Evolutionary conservation across 1,140 invertebrate genomes (phyloP).

Genomic region (Nymphalis io): DNA sequence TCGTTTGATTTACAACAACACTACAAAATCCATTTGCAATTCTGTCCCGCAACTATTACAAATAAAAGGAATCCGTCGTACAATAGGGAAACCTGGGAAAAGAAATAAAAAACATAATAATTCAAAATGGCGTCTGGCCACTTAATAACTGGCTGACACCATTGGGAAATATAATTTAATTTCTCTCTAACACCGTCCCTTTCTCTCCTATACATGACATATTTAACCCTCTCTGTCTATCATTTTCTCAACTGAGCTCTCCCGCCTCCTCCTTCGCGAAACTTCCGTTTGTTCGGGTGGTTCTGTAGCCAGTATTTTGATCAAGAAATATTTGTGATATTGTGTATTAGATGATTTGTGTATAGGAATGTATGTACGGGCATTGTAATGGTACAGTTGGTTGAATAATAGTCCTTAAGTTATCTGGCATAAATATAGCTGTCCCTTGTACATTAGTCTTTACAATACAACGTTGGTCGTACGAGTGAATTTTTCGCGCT

Average conservation of each 20-base stretch:
- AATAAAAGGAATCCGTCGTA: constrained; percentile 73
- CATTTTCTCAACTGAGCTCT: constrained; percentile 61
- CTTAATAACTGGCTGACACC: constrained; percentile 82
- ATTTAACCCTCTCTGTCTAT: constrained; percentile 48
- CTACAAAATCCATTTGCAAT: constrained; percentile 65
- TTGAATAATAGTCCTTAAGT: constrained; percentile 32
- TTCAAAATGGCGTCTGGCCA: constrained; percentile 81
- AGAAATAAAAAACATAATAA: constrained; percentile 78
- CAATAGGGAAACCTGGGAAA: constrained; percentile 69
- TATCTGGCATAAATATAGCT: constrained; percentile 15
- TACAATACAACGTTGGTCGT: constrained; percentile 38
- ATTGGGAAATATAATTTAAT: constrained; percentile 82
- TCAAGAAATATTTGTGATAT: constrained; percentile 75
- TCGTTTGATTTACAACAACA: constrained; percentile 58
- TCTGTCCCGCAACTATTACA: constrained; percentile 69
- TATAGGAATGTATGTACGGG: constrained; percentile 40
- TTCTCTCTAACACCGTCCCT: constrained; percentile 67
- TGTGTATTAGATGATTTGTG: constrained; percentile 74
- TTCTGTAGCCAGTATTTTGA: constrained; percentile 70
- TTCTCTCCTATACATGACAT: constrained; percentile 39
- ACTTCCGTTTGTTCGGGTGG: constrained; percentile 65
- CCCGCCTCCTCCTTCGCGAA: constrained; percentile 53
- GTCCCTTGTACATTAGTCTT: constrained; percentile 8
- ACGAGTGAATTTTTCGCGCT: constrained; percentile 54
- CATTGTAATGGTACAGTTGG: constrained; percentile 8